Base-by-base conservation (phyloP, 1,140 invertebrate species). In the Tetragnatha versicolor region DNA sequence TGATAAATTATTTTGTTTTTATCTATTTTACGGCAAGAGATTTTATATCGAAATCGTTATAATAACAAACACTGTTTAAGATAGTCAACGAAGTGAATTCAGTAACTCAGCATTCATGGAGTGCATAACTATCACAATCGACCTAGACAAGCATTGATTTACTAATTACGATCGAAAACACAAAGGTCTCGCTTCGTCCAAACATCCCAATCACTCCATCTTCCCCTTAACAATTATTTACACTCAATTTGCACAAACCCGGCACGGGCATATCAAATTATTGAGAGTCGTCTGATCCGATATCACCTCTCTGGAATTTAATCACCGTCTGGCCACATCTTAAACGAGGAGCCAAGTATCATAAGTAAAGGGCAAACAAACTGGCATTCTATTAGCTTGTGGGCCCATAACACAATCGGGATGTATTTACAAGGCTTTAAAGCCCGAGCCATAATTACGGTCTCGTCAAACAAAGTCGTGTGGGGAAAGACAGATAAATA, bases 401-500 rank as follows among this genome's bases (percentile, higher is more conserved):
- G 27, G 31, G 9, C 20, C 27, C 29, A 60, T 17, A 60, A 33
- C n/a, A 10, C 27, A 60, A n/a, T 35, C n/a, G 55, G 35, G 14
- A 31, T 60, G 35, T 60, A 35, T 60, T 60, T 35, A 31, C 55
- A 60, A 31, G 14, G n/a, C n/a, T n/a, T n/a, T n/a, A n/a, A n/a
- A n/a, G n/a, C 1, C 6, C 7, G 14, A 10, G 9, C 63, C 42
- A 68, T 68, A 68, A 68, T 68, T 68, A 68, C 33, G 25, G 7
- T 29, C 39, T 68, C 45, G 63, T 68, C 63, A 68, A 66, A 31
- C 63, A 47, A 49, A 45, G 42, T 68, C 12, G 42, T 25, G 29
- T 20, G 27, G 63, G 42, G n/a, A n/a, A 49, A 68, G 63, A 47
- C 63, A 68, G 42, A 68, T 68, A 68, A 68, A 68, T 68, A 68